A percentile compares a stretch with the other conserved stretches of the same genome.
phyloP scores from a whole-genome alignment of 1,140 invertebrate genomes.

The Triops longicaudatus region DNA sequence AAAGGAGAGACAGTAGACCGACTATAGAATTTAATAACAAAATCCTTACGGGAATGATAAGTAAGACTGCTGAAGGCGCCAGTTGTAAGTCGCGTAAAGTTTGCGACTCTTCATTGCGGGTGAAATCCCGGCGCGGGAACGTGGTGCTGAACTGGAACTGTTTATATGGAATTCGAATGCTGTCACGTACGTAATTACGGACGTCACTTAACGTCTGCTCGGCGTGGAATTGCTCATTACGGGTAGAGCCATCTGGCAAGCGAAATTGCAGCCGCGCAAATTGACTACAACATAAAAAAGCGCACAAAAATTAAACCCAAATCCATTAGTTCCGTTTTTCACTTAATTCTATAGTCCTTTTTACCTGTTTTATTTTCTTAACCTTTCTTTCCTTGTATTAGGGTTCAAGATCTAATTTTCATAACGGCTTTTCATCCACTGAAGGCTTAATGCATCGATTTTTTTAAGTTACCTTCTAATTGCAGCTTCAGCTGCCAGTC shows the following conservation, averaged over 20 bases:
- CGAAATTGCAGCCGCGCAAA: conserved; percentile 69
- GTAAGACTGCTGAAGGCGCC: conserved; percentile 66
- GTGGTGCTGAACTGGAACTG: conserved; percentile 62
- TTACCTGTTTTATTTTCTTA: too few species aligned
- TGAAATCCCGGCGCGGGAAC: conserved; percentile 67
- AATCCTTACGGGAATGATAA: conserved; percentile 57
- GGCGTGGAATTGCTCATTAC: conserved; percentile 54
- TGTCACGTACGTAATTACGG: conserved; percentile 48
- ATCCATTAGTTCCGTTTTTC: too few species aligned
- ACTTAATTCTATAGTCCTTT: too few species aligned
- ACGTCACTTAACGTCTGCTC: conserved; percentile 48
- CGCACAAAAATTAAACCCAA: not conserved
- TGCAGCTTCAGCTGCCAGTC: conserved; percentile 35
- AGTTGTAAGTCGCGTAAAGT: conserved; percentile 60
- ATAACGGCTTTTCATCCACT: too few species aligned
- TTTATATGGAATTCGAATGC: conserved; percentile 42
- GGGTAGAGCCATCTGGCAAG: conserved; percentile 62
- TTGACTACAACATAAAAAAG: conserved; percentile 33
- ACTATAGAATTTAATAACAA: too few species aligned
- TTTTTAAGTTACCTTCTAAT: conserved; percentile 35
- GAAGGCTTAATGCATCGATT: not conserved
- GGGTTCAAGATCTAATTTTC: too few species aligned
- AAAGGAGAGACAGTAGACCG: too few species aligned
- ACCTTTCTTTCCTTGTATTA: too few species aligned
- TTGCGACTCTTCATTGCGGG: conserved; percentile 48